A percentile compares a stretch with the other conserved stretches of the same genome.
phyloP scores from a whole-genome alignment of 2,797 vertebrate genomes.

The Apodemus agrarius region DNA sequence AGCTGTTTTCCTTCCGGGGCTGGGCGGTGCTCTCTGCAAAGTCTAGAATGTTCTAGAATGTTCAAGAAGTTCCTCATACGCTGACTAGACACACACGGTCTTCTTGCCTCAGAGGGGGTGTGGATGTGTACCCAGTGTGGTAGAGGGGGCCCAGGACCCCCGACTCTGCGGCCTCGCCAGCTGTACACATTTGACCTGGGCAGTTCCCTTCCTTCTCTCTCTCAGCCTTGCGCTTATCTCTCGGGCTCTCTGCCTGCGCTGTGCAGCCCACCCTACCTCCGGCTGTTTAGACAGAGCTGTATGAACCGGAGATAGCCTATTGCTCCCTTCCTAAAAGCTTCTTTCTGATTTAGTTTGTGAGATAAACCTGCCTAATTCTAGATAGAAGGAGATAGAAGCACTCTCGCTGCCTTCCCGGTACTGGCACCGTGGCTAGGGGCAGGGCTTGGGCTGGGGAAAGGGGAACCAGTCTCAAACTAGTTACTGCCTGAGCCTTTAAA shows the following conservation, averaged over 20 bases:
- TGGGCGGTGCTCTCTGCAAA: background rate
- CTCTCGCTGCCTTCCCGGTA: background rate
- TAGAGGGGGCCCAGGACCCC: background rate
- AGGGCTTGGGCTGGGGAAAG: background rate
- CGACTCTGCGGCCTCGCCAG: background rate
- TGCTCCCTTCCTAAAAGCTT: background rate
- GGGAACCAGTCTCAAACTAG: conserved; percentile 62
- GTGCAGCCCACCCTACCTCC: background rate
- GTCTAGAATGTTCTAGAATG: background rate
- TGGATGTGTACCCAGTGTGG: background rate
- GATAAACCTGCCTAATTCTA: conserved; percentile 32
- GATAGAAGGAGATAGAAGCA: background rate
- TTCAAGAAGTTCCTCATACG: background rate
- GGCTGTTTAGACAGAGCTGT: background rate
- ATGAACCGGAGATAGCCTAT: background rate
- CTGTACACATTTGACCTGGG: background rate
- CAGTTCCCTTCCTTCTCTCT: no score
- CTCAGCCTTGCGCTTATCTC: background rate
- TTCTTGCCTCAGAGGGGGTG: no score
- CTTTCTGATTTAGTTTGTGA: background rate
- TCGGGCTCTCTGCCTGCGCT: background rate
- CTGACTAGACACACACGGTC: background rate
- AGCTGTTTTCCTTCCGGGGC: background rate
- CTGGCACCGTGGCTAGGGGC: background rate
- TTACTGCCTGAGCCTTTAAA: conserved; percentile 75